phyloP scores from a whole-genome alignment of 2,888 invertebrate species.

The Drosophila emarginata region DNA sequence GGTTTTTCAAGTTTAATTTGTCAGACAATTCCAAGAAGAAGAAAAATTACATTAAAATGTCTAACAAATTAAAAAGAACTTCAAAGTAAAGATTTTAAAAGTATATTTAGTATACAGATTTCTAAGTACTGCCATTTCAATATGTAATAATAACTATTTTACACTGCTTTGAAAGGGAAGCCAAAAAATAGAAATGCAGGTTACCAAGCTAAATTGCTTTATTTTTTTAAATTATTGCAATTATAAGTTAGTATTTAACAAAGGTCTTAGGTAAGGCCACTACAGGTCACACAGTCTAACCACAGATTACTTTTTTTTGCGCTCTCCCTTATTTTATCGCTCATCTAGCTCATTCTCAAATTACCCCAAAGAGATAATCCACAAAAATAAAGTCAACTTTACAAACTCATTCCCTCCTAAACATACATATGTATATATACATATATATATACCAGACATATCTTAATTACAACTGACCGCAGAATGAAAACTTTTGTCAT shows the following conservation, averaged over 20 bases:
- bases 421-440: conserved; percentile 14
- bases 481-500: conserved; percentile 29
- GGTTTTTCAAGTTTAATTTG: no score
- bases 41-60: no score
- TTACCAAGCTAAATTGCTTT: background rate
- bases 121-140: no score
- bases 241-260: background rate
- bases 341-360: conserved; percentile 5
- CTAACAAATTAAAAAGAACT: no score
- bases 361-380: conserved; percentile 2
- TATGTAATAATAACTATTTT: no score
- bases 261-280: background rate
- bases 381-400: conserved; percentile 7
- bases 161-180: no score
- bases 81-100: no score
- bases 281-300: background rate
- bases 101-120: no score
- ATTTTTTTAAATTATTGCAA: background rate
- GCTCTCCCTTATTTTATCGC: background rate
- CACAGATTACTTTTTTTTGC: background rate
- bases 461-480: conserved; percentile 55
- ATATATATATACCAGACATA: conserved; percentile 20
- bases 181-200: background rate
- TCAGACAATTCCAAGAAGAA: no score
- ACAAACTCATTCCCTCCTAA: background rate